Conservation (phyloP, 1,140 invertebrate genomes). For the Neelides sp. region DNA sequence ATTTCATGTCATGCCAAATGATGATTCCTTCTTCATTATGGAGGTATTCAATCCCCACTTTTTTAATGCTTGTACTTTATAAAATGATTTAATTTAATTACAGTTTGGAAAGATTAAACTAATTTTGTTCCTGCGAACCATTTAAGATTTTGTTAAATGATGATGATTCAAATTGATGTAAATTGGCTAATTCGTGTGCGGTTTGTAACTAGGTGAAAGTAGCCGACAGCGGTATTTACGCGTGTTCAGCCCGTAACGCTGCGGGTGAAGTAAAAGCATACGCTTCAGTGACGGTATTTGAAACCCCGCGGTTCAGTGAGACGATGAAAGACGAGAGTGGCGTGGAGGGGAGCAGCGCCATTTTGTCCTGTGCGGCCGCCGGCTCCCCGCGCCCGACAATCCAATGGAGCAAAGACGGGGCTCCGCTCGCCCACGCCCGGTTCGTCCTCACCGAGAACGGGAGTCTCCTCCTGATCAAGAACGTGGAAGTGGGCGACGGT, state of each 20-base stretch:
- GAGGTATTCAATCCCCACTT: no score
- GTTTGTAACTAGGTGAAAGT: no score
- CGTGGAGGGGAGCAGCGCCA: slow-evolving; percentile 23
- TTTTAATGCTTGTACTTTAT: no score
- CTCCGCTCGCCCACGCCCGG: slow-evolving; percentile 41
- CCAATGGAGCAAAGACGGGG: slow-evolving; percentile 78
- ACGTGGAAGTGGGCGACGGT: slow-evolving; percentile 47
- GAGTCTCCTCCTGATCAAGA: slow-evolving; percentile 22
- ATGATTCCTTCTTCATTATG: slow-evolving; percentile 83
- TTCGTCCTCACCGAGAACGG: slow-evolving; percentile 24
- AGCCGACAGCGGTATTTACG: slow-evolving; percentile 80
- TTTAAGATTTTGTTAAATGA: no score
- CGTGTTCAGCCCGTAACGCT: slow-evolving; percentile 79
- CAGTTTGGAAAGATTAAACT: no score
- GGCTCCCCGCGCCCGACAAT: slow-evolving; percentile 74
- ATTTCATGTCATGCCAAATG: slow-evolving; percentile 80
- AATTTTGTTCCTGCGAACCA: no score
- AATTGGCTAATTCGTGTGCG: no score
- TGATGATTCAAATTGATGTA: no score
- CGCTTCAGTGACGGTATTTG: slow-evolving; percentile 73
- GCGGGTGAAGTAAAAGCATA: slow-evolving; percentile 75
- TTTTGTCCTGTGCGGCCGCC: slow-evolving; percentile 55
- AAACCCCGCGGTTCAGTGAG: slow-evolving; percentile 70
- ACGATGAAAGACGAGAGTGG: slow-evolving; percentile 53
- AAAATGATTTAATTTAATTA: no score